Evolutionary conservation across 2,113 vertebrate species (phyloP).

Genomic region (Pangasianodon gigas): DNA sequence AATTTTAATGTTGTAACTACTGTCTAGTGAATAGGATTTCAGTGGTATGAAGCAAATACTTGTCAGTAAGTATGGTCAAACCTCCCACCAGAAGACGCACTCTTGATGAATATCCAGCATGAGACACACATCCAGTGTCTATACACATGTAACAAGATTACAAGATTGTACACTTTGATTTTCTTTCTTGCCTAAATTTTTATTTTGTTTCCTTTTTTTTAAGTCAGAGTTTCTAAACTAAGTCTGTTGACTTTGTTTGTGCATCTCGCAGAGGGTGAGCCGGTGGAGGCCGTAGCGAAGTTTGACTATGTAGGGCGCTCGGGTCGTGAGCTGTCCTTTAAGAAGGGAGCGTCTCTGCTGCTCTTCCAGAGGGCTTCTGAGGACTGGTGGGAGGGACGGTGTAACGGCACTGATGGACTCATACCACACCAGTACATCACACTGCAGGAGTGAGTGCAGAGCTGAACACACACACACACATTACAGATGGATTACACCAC

Average conservation of each 20-base stretch:
- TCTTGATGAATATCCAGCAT: not conserved
- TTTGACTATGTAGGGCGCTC: constrained; percentile 95
- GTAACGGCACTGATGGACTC: constrained; percentile 88
- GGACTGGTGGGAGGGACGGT: constrained; percentile 98
- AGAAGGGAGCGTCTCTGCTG: constrained; percentile 92
- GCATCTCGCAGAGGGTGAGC: constrained; percentile 83
- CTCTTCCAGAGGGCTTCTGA: constrained; percentile 94
- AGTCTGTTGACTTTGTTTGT: not conserved
- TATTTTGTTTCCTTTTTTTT: too few species aligned
- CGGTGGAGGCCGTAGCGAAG: constrained; percentile 93
- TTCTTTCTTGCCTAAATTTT: too few species aligned
- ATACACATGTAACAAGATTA: not conserved
- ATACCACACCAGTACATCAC: constrained; percentile 97
- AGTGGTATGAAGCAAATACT: too few species aligned
- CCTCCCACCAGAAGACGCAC: too few species aligned
- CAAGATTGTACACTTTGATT: not conserved
- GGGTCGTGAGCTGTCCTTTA: constrained; percentile 93
- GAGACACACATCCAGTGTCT: not conserved
- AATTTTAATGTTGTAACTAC: not conserved
- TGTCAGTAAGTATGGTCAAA: too few species aligned
- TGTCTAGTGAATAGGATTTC: not conserved
- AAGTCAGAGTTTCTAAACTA: not conserved
- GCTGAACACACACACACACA: constrained; percentile 13
- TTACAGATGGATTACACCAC: not conserved
- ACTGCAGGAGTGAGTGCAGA: constrained; percentile 83